phyloP scores from a whole-genome alignment of 2,797 vertebrate species.

The Parauchenoglanis punctatus region DNA sequence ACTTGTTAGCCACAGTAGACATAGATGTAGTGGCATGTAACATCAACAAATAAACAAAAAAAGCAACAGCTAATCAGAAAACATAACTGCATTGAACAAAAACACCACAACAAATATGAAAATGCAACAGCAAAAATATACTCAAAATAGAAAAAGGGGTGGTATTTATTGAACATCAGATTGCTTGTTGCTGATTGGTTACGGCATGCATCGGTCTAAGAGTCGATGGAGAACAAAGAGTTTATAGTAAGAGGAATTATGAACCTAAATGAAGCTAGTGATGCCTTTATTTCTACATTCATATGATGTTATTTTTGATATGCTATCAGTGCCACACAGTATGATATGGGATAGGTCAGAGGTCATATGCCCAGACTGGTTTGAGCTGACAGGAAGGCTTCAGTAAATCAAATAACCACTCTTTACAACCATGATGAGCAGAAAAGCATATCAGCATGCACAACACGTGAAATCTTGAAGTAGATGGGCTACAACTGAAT shows the following conservation, averaged over 20 bases:
- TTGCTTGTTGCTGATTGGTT: not conserved
- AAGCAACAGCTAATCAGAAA: not conserved
- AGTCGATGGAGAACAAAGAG: not conserved
- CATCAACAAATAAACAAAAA: not conserved
- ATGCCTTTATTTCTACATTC: not conserved
- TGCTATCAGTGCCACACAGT: not conserved
- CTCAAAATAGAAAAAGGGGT: not conserved
- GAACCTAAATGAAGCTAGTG: not conserved
- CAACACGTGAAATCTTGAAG: not conserved
- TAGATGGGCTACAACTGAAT: not conserved
- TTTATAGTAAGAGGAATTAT: not conserved
- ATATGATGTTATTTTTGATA: not conserved
- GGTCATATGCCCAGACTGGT: not conserved
- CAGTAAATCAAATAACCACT: not conserved
- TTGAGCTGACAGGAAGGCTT: not conserved
- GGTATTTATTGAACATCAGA: not conserved
- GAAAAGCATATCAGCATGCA: not conserved
- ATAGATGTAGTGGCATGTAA: not conserved
- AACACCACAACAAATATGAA: not conserved
- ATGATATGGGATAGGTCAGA: not conserved
- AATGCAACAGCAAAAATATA: not conserved
- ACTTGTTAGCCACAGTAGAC: not conserved
- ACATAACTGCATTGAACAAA: not conserved
- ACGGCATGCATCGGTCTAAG: not conserved
- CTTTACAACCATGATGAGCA: not conserved